phyloP scores from a whole-genome alignment of 2,113 vertebrate species.

The Lamprotornis superbus region DNA sequence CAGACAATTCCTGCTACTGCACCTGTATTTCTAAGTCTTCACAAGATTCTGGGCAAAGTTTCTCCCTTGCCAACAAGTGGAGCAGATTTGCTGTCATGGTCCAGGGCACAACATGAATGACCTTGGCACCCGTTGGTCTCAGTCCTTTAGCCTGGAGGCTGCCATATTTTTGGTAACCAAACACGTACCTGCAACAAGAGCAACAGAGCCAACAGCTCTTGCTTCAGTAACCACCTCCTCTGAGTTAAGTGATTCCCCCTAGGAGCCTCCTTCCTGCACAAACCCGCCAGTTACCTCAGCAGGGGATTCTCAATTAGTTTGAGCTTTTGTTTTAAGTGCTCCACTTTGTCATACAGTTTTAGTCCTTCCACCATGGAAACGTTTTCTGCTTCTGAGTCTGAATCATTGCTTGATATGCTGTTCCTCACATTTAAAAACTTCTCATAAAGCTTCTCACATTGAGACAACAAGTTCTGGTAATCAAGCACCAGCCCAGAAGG shows the following conservation, averaged over 20 bases:
- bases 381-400: conserved; percentile 83
- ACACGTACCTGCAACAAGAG: conserved; percentile 83
- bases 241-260: neutral
- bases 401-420: conserved; percentile 76
- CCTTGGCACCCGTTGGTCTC: conserved; percentile 70
- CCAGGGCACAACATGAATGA: conserved; percentile 85
- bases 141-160: conserved; percentile 83
- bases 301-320: conserved; percentile 93
- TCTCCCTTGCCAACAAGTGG: conserved; percentile 81
- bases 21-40: conserved; percentile 88
- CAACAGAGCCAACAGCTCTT: neutral
- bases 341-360: conserved; percentile 86
- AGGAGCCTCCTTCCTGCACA: neutral
- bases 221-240: neutral
- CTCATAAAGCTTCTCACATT: conserved; percentile 81
- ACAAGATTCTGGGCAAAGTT: conserved; percentile 75
- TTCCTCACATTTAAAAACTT: conserved; percentile 84
- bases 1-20: neutral
- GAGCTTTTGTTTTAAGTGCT: conserved; percentile 87
- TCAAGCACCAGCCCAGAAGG: conserved; percentile 86
- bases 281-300: conserved; percentile 74
- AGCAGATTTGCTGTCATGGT: conserved; percentile 76
- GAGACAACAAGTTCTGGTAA: conserved; percentile 80
- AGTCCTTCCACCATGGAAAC: conserved; percentile 93
- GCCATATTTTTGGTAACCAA: conserved; percentile 85